A percentile compares a stretch with the other conserved stretches of the same genome.
Evolutionary conservation across 2,797 vertebrate genomes (phyloP).

Genomic region (Lagodon rhomboides): DNA sequence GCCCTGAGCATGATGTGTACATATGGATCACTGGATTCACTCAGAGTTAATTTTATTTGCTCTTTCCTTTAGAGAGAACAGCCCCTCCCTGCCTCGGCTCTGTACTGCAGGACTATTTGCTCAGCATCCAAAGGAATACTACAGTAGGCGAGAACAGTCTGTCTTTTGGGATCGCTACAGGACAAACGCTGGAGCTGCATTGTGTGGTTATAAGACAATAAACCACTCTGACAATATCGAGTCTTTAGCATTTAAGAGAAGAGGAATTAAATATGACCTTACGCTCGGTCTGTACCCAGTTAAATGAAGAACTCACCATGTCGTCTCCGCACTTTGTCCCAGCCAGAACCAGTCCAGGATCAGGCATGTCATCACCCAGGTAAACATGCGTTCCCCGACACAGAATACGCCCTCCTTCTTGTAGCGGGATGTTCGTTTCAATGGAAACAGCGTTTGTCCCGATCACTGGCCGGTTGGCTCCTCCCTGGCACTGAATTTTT

Average conservation of each 20-base stretch:
- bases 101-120: not conserved
- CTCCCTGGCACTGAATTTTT: slow-evolving; percentile 99
- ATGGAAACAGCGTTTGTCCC: slow-evolving; percentile 99
- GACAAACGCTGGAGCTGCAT: slow-evolving; percentile 17
- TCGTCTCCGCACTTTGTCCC: slow-evolving; percentile 96
- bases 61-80: slow-evolving; percentile 2
- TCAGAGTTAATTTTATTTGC: slow-evolving; percentile 39
- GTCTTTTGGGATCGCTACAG: slow-evolving; percentile 11
- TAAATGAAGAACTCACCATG: slow-evolving; percentile 87
- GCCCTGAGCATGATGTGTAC: slow-evolving; percentile 7
- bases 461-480: slow-evolving; percentile 95
- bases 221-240: not conserved
- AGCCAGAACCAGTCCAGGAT: slow-evolving; percentile 96
- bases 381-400: slow-evolving; percentile 99
- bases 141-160: slow-evolving; percentile 5
- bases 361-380: slow-evolving; percentile 97
- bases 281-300: not conserved
- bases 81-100: not conserved
- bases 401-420: slow-evolving; percentile 94
- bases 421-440: slow-evolving; percentile 97
- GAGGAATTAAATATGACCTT: not conserved
- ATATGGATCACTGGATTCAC: slow-evolving; percentile 33
- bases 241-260: not conserved
- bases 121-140: slow-evolving; percentile 13
- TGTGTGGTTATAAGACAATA: slow-evolving; percentile 3